These are phyloP conservation scores for Orthosia incerta DNA, from an alignment of 2,888 invertebrate genomes.

Conservation along the genomic window DNA sequence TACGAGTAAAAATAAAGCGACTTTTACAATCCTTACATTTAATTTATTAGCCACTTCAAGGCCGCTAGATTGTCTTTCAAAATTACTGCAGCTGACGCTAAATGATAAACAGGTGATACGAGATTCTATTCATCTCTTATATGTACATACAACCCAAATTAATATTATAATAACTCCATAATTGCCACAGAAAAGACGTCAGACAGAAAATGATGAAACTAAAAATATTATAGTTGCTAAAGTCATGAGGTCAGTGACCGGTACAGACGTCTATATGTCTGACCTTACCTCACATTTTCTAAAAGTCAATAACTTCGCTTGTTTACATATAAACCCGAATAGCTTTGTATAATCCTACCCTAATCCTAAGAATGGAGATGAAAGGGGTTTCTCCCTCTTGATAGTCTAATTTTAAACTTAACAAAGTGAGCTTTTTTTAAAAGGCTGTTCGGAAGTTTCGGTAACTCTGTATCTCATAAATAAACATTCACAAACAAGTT, in stretches of 20 bases:
- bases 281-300: slow-evolving; percentile 30
- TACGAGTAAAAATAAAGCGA: not conserved
- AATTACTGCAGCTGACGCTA: slow-evolving; percentile 19
- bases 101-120: slow-evolving; percentile 27
- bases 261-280: slow-evolving; percentile 18
- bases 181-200: slow-evolving; percentile 4
- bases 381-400: not conserved
- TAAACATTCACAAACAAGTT: slow-evolving; percentile 6
- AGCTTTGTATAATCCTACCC: not conserved
- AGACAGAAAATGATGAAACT: slow-evolving; percentile 31
- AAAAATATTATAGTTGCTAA: slow-evolving; percentile 14
- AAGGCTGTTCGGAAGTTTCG: not conserved
- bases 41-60: not conserved
- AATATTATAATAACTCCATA: slow-evolving; percentile 1
- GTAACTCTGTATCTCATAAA: not conserved
- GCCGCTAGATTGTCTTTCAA: not conserved
- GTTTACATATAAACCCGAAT: slow-evolving; percentile 6
- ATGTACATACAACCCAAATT: not conserved
- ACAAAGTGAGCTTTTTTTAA: not conserved
- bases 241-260: slow-evolving; percentile 39
- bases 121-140: slow-evolving; percentile 8
- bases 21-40: not conserved
- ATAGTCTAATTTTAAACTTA: slow-evolving; percentile 7
- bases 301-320: slow-evolving; percentile 44
- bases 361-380: slow-evolving; percentile 9